Base-by-base conservation (phyloP, 2,888 invertebrate species). In the Eulithis testata region DNA sequence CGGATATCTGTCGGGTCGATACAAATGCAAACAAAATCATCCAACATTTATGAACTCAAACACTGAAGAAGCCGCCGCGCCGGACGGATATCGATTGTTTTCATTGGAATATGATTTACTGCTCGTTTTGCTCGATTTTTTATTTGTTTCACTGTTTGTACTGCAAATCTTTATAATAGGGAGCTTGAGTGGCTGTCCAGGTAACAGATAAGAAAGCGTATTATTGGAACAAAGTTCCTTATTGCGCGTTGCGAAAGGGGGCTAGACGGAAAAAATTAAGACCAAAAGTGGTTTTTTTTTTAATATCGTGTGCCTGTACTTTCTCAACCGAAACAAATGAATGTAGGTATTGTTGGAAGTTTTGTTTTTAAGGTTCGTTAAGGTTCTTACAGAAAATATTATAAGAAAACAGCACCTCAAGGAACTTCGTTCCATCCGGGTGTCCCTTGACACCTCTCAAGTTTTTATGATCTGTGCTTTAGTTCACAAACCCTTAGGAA, bases 1-100 rank as follows among this genome's bases (percentile, higher is more conserved):
- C 90, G 89, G 89, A 91, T 91, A 91, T 89, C 89, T 88, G 87
- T 31, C 54, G 47, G 58, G 61, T 72, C 79, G 84, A 88, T 90
- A 89, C 88, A 83, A 88, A 88, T 83, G 85, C 87, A 87, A 89
- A 91, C 89, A 90, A 89, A 89, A 88, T 88, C 86, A 86, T 88
- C 82, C 84, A 88, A 89, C 87, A 88, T 90, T 90, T 86, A 89
- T 87, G 85, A 85, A 85, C 80, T 80, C 82, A 86, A 87, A 85
- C 83, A 84, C 74, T 71, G 74, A 74, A 74, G 76, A 76, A 68
- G 75, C 76, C 74, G 78, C 21, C 37, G 74, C 75, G 74, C 76
- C 75, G 78, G 69, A 57, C 51, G 52, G 36, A 40, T 63, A 66
- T 69, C 62, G 64, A 69, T 68, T 66, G 67, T 60, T 57, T 65